Evolutionary conservation across 2,797 vertebrate species (phyloP).

Genomic region (Enoplosus armatus): DNA sequence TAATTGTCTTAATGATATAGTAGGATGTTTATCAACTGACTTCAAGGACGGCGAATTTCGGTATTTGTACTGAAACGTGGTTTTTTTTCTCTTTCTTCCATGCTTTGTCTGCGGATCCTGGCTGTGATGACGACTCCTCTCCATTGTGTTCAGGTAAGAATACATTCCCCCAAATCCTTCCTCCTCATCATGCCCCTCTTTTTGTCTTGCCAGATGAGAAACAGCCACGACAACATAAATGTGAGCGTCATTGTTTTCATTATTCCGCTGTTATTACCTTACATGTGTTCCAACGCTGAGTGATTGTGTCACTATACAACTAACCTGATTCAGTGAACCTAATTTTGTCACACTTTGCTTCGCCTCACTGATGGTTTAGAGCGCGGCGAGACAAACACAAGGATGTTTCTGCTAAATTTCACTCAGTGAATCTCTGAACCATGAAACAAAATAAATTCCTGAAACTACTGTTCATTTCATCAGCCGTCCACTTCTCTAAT

Average conservation of each 20-base stretch:
- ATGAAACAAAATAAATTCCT: slow-evolving; percentile 34
- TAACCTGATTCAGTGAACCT: slow-evolving; percentile 49
- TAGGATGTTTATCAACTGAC: slow-evolving; percentile 46
- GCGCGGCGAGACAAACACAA: not conserved
- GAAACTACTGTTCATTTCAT: slow-evolving; percentile 20
- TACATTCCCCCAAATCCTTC: not conserved
- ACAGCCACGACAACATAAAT: not conserved
- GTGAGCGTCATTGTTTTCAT: slow-evolving; percentile 25
- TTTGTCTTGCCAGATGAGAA: slow-evolving; percentile 19
- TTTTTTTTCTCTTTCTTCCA: slow-evolving; percentile 38
- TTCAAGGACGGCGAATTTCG: slow-evolving; percentile 13
- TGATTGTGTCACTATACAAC: slow-evolving; percentile 28
- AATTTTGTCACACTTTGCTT: slow-evolving; percentile 39
- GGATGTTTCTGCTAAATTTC: slow-evolving; percentile 37
- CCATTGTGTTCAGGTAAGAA: slow-evolving; percentile 75
- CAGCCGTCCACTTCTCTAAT: not conserved
- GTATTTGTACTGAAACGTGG: slow-evolving; percentile 26
- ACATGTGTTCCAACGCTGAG: slow-evolving; percentile 4
- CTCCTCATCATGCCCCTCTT: not conserved
- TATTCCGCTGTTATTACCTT: slow-evolving; percentile 39
- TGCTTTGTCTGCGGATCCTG: slow-evolving; percentile 25
- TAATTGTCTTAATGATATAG: slow-evolving; percentile 70
- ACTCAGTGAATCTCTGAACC: slow-evolving; percentile 18
- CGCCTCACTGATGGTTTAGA: slow-evolving; percentile 21
- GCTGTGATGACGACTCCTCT: slow-evolving; percentile 19